Percentiles rank a stretch among this genome's conserved stretches.
Evolutionary conservation across 2,888 invertebrate species (phyloP).

Genomic region (Unio delphinus): DNA sequence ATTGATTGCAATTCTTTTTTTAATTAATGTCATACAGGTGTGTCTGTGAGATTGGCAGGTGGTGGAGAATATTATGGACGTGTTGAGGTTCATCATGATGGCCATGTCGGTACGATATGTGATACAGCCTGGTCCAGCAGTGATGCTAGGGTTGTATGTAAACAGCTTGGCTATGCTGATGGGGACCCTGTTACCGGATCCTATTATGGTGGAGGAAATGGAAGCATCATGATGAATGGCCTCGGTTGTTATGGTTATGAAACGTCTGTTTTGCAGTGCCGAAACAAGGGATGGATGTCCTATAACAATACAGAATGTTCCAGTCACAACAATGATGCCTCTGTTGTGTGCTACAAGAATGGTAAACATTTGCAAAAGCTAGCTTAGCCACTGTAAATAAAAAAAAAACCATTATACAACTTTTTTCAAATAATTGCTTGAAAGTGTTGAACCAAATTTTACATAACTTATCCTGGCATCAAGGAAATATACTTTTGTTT

Average conservation of each 20-base stretch:
- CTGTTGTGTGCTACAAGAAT: slow-evolving; percentile 50
- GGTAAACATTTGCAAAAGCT: slow-evolving; percentile 23
- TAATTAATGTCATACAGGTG: slow-evolving; percentile 20
- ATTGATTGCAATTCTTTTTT: neutral
- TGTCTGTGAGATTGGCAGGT: slow-evolving; percentile 34
- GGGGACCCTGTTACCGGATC: slow-evolving; percentile 46
- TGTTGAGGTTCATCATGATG: slow-evolving; percentile 50
- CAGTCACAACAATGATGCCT: slow-evolving; percentile 49
- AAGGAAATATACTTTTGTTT: no score
- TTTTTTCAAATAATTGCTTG: neutral
- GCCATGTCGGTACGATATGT: slow-evolving; percentile 53
- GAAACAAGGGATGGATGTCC: slow-evolving; percentile 45
- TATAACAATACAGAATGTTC: slow-evolving; percentile 34
- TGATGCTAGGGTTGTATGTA: slow-evolving; percentile 57
- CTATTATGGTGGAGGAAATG: slow-evolving; percentile 44
- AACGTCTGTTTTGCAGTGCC: slow-evolving; percentile 44
- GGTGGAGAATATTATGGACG: slow-evolving; percentile 51
- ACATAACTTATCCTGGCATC: no score
- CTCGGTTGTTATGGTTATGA: slow-evolving; percentile 49
- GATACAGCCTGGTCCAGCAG: slow-evolving; percentile 51
- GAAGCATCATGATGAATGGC: slow-evolving; percentile 50
- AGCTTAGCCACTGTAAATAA: neutral
- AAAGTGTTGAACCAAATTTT: neutral
- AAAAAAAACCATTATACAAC: no score
- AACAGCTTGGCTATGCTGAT: slow-evolving; percentile 47